Evolutionary conservation across 2,888 invertebrate species (phyloP).

Genomic region (Ptychoptera albimana): DNA sequence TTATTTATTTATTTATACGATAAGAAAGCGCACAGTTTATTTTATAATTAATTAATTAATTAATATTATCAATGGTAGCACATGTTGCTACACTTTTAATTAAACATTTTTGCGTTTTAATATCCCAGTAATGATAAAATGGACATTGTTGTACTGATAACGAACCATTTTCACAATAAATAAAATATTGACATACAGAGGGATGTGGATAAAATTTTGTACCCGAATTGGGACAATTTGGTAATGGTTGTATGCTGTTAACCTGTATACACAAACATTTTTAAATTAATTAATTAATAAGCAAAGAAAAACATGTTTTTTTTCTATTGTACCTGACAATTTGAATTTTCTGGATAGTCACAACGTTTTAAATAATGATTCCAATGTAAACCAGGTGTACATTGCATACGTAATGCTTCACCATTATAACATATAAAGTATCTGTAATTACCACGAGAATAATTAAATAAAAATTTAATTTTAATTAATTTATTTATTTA

Average conservation of each 20-base stretch:
- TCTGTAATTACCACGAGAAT: slow-evolving; percentile 6
- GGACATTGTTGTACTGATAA: slow-evolving; percentile 27
- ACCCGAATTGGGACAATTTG: slow-evolving; percentile 16
- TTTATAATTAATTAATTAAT: too few relatives aligned
- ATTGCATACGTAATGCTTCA: slow-evolving; percentile 17
- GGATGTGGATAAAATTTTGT: slow-evolving; percentile 22
- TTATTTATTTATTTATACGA: too few relatives aligned
- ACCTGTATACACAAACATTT: neutral
- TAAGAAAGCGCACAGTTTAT: too few relatives aligned
- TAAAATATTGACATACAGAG: slow-evolving; percentile 24
- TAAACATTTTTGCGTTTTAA: slow-evolving; percentile 16
- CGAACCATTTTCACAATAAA: slow-evolving; percentile 20
- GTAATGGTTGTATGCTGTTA: slow-evolving; percentile 7
- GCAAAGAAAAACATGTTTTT: slow-evolving; percentile 2
- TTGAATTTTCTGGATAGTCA: slow-evolving; percentile 20
- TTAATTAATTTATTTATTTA: too few relatives aligned
- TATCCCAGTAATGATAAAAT: slow-evolving; percentile 23
- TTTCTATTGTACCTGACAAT: slow-evolving; percentile 21
- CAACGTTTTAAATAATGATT: slow-evolving; percentile 19
- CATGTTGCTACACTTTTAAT: too few relatives aligned
- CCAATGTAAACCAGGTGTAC: slow-evolving; percentile 20
- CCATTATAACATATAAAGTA: slow-evolving; percentile 23
- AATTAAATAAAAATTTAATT: too few relatives aligned
- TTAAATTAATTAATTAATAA: neutral
- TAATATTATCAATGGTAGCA: too few relatives aligned